Base-by-base conservation (phyloP, 2,888 invertebrate species). In the Rhagonycha lutea region DNA sequence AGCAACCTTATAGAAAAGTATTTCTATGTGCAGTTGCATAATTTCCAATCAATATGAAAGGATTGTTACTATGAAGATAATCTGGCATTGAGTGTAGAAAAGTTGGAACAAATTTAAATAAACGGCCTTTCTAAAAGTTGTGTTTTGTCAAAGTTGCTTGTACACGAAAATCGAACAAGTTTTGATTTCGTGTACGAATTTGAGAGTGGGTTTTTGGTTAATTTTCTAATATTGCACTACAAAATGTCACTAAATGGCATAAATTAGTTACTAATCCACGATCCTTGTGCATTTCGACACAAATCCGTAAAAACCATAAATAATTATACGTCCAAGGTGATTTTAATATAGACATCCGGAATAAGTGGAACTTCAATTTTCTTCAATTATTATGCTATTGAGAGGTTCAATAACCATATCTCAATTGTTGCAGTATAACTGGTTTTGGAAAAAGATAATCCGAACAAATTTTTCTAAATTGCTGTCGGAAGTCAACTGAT, bases 31-130 rank as follows among this genome's bases (percentile, higher is more conserved):
- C 47, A 47, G n/a, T 47, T 47, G 47, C 47, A 47, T 47, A 47
- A 47, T 8, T 47, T 47, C n/a, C n/a, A 47, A 47, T 47, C 47
- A n/a, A 47, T n/a, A 47, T 47, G 47, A 47, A 47, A 47, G 47
- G 47, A 47, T 28, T 70, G 70, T 70, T 70, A 47, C 70, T 63
- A 70, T 63, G 70, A 70, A 62, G 62, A 62, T 14, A 70, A 69
- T 69, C 26, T 61, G 69, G 24, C 69, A 69, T 69, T 69, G 69
- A 69, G 60, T 26, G 28, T 61, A 47, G 28, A 69, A n/a, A n/a
- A 61, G 69, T 14, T 26, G 47, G 47, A 47, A 47, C 47, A 47
- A 47, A 47, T 47, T 47, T 47, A 47, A 47, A 47, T 47, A 47
- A 47, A 47, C 12, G 47, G n/a, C 47, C 47, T 47, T 47, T 47